Conservation (phyloP, 2,888 invertebrate species). For the Gibbula magus region DNA sequence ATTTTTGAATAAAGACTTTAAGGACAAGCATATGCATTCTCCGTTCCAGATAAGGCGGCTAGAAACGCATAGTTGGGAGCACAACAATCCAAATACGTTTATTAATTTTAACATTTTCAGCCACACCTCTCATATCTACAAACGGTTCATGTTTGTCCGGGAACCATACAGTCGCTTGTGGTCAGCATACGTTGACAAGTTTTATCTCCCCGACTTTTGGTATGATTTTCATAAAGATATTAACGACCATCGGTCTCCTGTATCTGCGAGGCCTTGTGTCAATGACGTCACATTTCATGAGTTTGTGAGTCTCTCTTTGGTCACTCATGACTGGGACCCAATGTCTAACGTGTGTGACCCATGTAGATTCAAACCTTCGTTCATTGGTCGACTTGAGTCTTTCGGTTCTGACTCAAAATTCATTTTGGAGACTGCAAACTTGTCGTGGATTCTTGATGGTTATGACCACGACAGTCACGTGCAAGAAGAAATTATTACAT, state of each 20-base stretch:
- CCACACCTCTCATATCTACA: background rate
- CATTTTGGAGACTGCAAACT: background rate
- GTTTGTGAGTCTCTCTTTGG: background rate
- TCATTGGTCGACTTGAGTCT: background rate
- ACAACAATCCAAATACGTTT: background rate
- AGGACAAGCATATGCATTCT: background rate
- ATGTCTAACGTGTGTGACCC: slow-evolving; percentile 1
- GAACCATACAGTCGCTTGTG: slow-evolving; percentile 1
- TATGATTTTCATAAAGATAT: background rate
- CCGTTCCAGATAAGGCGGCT: background rate
- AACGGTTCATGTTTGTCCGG: background rate
- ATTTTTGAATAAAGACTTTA: background rate
- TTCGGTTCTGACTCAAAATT: background rate
- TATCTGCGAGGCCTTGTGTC: background rate
- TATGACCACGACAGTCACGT: background rate
- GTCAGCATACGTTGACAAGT: slow-evolving; percentile 13
- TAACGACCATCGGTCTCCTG: background rate
- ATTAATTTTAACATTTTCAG: background rate
- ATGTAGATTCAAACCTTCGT: background rate
- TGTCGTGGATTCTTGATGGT: background rate
- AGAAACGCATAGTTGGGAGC: background rate
- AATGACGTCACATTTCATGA: slow-evolving; percentile 1
- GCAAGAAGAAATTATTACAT: background rate
- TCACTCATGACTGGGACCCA: background rate
- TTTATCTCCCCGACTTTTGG: slow-evolving; percentile 13